A percentile compares a stretch with the other conserved stretches of the same genome.
phyloP scores from a whole-genome alignment of 2,113 vertebrate species.

The Serinus canaria region DNA sequence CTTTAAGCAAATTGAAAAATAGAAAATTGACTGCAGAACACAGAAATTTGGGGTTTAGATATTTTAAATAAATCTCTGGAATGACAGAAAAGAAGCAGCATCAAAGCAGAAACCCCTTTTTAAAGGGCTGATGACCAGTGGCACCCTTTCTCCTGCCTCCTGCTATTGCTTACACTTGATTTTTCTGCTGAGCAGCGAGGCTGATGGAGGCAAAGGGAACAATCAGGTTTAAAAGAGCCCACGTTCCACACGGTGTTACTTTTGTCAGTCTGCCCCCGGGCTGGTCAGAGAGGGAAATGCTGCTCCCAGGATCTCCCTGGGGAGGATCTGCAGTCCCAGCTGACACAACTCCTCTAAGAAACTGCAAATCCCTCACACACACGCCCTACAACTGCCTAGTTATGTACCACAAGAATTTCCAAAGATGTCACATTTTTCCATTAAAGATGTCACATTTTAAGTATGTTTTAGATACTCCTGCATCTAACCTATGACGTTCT shows the following conservation, averaged over 20 bases:
- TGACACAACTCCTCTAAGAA: neutral
- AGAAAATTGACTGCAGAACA: neutral
- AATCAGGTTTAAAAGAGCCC: neutral
- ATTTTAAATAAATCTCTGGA: neutral
- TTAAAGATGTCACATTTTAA: neutral
- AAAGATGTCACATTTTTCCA: neutral
- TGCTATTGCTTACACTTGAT: neutral
- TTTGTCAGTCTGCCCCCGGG: neutral
- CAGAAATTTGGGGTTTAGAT: neutral
- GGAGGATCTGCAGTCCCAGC: neutral
- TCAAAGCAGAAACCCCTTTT: neutral
- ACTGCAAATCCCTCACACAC: neutral
- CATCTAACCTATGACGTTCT: neutral
- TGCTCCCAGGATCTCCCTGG: neutral
- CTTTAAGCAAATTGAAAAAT: constrained; percentile 3
- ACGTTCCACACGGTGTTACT: neutral
- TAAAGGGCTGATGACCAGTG: neutral
- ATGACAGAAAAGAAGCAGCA: neutral
- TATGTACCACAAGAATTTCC: neutral
- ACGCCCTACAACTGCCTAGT: neutral
- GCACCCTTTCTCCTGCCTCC: neutral
- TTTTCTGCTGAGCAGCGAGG: neutral
- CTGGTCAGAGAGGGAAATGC: neutral
- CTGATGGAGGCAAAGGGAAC: neutral
- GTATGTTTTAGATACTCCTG: neutral